These are phyloP conservation scores for Pygmarrhopalites habei DNA, from an alignment of 1,140 invertebrate genomes.

Conservation along the genomic window DNA sequence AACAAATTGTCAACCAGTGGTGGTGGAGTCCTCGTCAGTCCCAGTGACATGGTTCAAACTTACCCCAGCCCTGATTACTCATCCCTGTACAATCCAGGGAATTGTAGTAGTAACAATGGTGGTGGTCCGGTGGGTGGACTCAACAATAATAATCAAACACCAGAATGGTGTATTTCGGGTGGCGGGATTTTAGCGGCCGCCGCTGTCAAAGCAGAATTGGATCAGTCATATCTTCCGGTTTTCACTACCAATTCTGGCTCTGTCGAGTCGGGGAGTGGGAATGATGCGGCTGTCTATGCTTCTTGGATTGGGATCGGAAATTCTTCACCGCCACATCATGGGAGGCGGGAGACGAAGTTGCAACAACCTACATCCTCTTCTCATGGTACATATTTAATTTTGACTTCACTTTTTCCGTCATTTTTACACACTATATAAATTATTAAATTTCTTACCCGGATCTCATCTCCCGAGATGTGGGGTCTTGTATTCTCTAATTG, in stretches of 20 bases:
- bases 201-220: slow-evolving; percentile 26
- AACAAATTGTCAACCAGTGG: background rate
- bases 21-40: background rate
- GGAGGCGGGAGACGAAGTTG: background rate
- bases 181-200: slow-evolving; percentile 20
- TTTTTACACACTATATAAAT: background rate
- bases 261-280: background rate
- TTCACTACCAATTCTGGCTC: slow-evolving; percentile 12
- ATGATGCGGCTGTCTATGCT: slow-evolving; percentile 13
- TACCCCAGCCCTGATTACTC: background rate
- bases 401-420: background rate
- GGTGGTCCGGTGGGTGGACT: background rate
- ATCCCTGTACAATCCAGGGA: background rate
- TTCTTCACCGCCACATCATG: slow-evolving; percentile 11
- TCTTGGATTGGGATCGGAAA: slow-evolving; percentile 3
- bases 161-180: slow-evolving; percentile 11
- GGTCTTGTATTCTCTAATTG: no score
- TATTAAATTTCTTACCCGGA: no score
- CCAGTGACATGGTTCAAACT: slow-evolving; percentile 2
- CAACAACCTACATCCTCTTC: slow-evolving; percentile 24
- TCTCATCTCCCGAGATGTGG: no score
- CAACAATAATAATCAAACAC: background rate
- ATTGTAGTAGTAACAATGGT: no score
- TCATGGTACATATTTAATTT: slow-evolving; percentile 16
- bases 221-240: slow-evolving; percentile 23